These are phyloP conservation scores for Alexandromys fortis DNA, from an alignment of 2,113 vertebrate species.

Conservation along the genomic window DNA sequence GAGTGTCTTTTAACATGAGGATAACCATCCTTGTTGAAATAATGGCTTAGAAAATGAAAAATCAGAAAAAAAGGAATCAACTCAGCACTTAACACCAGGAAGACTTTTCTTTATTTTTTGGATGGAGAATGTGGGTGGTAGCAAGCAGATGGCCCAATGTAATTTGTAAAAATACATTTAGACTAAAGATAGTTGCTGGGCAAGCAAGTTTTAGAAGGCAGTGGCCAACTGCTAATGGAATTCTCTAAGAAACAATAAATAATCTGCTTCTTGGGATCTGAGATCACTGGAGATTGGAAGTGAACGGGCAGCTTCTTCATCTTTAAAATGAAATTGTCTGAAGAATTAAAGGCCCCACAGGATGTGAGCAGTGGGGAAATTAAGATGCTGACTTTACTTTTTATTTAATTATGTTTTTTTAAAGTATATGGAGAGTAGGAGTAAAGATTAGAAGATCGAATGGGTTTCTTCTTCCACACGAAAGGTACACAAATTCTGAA, in stretches of 20 bases:
- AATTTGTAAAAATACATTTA: background rate
- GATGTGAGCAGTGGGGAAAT: background rate
- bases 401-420: background rate
- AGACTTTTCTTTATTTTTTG: background rate
- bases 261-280: background rate
- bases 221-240: slow-evolving; percentile 2
- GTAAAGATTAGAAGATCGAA: background rate
- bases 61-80: background rate
- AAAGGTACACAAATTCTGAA: background rate
- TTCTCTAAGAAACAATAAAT: background rate
- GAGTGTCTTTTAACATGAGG: slow-evolving; percentile 26
- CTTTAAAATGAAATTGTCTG: background rate
- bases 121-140: background rate
- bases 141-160: background rate
- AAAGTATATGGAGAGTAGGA: background rate
- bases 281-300: background rate
- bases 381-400: background rate
- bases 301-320: background rate
- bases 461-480: background rate
- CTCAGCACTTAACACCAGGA: background rate
- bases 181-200: background rate
- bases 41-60: slow-evolving; percentile 51
- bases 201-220: slow-evolving; percentile 26
- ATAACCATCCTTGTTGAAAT: slow-evolving; percentile 27
- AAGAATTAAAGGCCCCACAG: slow-evolving; percentile 18